Evolutionary conservation across 2,888 invertebrate species (phyloP), one percentile per base, ranked within the genome.

Genomic region (Pammene fasciana): DNA sequence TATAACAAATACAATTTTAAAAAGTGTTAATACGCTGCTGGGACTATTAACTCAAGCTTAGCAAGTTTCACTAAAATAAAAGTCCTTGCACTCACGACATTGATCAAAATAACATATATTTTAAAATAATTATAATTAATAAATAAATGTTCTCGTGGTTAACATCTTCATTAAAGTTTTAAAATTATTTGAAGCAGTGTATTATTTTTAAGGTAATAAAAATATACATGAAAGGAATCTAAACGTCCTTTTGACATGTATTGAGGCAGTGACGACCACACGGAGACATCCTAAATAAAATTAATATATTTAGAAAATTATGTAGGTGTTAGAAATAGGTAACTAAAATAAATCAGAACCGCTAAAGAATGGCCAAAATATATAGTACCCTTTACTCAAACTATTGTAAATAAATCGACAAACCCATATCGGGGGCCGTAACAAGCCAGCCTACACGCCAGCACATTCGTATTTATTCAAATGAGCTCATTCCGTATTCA

Each of bases 401-500:
- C 50, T 62, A 62, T 41, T 26, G 61, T 61, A 13, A 52, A 52
- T 52, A 62, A 62, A 62, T 52, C 50, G 26, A 38, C 54, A 48
- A 55, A 18, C 46, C 54, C 46, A 54, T n/a, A 45, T 10, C 56
- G 34, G 54, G 26, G 67, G n/a, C 11, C 43, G 36, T 48, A 64
- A 56, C 56, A 62, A 13, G 50, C 46, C 45, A 34, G 56, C 50
- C 34, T 64, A 45, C 52, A 65, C 36, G 43, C 34, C 43, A 62
- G 46, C 41, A 65, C 55, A 70, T 55, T 59, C 78, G 80, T 82
- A 82, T 82, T 83, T 80, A 83, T 81, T 77, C 73, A 76, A 80
- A 81, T 78, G 73, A 75, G 71, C 73, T 73, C 75, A 77, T 76
- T 80, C 70, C 67, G 75, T 79, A 82, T 82, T 82, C 82, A 76